phyloP scores from a whole-genome alignment of 2,797 vertebrate species.

The Peromyscus attwateri region DNA sequence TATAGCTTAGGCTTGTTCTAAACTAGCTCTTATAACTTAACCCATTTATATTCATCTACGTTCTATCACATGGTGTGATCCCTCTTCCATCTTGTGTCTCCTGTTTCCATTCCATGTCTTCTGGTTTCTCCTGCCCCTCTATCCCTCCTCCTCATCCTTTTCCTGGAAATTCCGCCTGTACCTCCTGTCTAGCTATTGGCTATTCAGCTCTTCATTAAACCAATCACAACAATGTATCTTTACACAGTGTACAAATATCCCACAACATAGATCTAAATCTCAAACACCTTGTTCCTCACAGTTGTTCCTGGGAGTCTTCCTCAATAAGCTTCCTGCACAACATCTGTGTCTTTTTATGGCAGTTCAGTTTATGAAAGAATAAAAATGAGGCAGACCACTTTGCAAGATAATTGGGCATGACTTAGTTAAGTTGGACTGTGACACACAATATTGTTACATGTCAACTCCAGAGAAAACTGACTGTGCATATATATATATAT shows the following conservation, averaged over 20 bases:
- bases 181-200: background rate
- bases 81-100: background rate
- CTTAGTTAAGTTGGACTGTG: background rate
- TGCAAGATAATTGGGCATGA: constrained; percentile 3
- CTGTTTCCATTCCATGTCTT: background rate
- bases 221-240: background rate
- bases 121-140: background rate
- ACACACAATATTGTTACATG: background rate
- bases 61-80: background rate
- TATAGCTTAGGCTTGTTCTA: background rate
- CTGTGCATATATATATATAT: no score
- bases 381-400: background rate
- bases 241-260: background rate
- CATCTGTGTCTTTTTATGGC: background rate
- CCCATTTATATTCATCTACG: background rate
- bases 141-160: background rate
- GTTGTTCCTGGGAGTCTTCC: background rate
- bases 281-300: background rate
- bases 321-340: background rate
- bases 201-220: no score
- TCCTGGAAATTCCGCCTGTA: background rate
- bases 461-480: background rate
- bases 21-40: background rate
- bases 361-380: background rate
- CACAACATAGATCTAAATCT: background rate